phyloP scores from a whole-genome alignment of 1,140 invertebrate genomes.

The Caenorhabditis brenneri region DNA sequence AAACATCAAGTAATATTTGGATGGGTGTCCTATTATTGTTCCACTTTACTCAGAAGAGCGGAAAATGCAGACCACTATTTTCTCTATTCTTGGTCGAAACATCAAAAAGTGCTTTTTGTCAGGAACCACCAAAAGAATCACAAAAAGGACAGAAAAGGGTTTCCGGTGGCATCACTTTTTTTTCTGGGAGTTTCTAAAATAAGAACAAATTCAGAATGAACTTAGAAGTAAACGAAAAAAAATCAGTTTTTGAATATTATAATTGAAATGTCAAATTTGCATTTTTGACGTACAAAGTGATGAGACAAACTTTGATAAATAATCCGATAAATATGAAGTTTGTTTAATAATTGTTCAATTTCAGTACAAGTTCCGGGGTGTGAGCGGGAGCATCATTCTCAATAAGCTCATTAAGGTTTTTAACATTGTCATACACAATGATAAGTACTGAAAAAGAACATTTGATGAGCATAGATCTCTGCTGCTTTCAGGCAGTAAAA shows the following conservation, averaged over 20 bases:
- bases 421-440: not conserved
- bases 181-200: not conserved
- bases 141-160: not conserved
- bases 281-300: not conserved
- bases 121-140: conserved; percentile 9
- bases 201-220: not conserved
- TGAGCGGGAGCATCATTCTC: not conserved
- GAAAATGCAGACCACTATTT: not conserved
- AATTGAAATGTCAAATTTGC: no score
- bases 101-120: conserved; percentile 10
- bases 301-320: not conserved
- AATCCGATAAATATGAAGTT: not conserved
- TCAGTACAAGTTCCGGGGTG: not conserved
- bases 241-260: no score
- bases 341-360: not conserved
- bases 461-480: not conserved
- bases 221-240: no score
- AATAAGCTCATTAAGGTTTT: conserved; percentile 40
- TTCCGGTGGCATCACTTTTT: conserved; percentile 40
- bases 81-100: not conserved
- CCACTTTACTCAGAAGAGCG: not conserved
- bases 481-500: not conserved
- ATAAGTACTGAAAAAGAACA: not conserved
- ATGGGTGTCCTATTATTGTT: not conserved
- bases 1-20: not conserved